Base-by-base conservation (phyloP, 2,888 invertebrate species). In the Isoperla grammatica region DNA sequence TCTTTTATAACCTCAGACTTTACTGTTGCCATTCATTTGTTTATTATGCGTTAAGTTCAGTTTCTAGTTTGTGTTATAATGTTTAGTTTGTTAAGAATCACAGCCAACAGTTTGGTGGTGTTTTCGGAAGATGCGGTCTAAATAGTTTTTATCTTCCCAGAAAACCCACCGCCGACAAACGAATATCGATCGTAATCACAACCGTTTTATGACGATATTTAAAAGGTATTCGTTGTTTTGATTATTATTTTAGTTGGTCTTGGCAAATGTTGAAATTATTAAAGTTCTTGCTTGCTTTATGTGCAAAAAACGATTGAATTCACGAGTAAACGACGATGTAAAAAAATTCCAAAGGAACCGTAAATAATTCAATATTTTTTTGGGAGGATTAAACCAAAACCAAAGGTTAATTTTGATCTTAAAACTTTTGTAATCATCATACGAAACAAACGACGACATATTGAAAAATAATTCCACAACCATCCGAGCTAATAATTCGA, bases 21-120 rank as follows among this genome's bases (percentile, higher is more conserved):
- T 11, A 45, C 13, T 11, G 45, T 45, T 45, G 11, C 17, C 45
- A 15, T 45, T 45, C 19, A 17, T 45, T 45, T 45, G n/a, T 45
- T 45, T 45, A 19, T 45, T 17, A 15, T 11, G 11, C 11, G 17
- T 15, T 45, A 15, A 15, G n/a, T 45, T 45, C 17, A 19, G 11
- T 15, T 40, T 40, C n/a, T 40, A 40, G 40, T 40, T 13, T 40
- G n/a, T 40, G 40, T 40, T 40, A 13, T n/a, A n/a, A n/a, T 40
- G n/a, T 15, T 40, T 40, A 40, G 40, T 40, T 40, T 40, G 40
- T 40, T 13, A 40, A 13, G n/a, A 13, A 40, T 64, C 64, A 64
- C 64, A 64, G 64, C 64, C 64, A 57, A 57, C 61, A 54, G 50
- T 64, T 64, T 64, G 64, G 61, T 63, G 64, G 62, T 46, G 59